A percentile compares a stretch with the other conserved stretches of the same genome.
phyloP scores from a whole-genome alignment of 2,113 vertebrate species.

The Tretioscincus oriximinensis region DNA sequence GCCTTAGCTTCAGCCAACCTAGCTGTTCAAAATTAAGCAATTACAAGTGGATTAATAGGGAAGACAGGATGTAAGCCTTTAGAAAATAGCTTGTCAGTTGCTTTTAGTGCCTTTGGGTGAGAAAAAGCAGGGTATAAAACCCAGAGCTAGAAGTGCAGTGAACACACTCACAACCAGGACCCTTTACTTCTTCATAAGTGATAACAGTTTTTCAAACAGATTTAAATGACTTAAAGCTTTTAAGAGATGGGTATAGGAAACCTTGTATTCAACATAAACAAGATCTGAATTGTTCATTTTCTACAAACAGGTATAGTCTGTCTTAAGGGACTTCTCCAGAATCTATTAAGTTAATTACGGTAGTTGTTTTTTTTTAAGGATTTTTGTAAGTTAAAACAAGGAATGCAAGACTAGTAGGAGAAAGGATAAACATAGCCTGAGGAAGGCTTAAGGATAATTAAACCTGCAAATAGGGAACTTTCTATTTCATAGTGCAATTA shows the following conservation, averaged over 20 bases:
- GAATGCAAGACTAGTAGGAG: neutral
- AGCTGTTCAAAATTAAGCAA: too few species aligned
- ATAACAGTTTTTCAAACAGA: neutral
- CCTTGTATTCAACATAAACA: neutral
- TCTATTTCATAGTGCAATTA: neutral
- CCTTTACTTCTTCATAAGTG: neutral
- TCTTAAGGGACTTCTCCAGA: constrained; percentile 11
- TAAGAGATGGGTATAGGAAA: neutral
- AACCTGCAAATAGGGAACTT: neutral
- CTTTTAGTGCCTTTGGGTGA: too few species aligned
- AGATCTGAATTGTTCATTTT: neutral
- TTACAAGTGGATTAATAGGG: too few species aligned
- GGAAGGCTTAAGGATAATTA: neutral
- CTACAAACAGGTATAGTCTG: neutral
- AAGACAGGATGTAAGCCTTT: too few species aligned
- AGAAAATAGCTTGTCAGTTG: too few species aligned
- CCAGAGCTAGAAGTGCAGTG: neutral
- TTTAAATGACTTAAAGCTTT: constrained; percentile 11
- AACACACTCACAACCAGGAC: neutral
- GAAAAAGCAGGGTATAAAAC: too few species aligned
- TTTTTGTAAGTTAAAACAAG: neutral
- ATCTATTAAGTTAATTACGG: neutral
- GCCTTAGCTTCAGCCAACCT: too few species aligned
- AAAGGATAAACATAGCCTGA: neutral
- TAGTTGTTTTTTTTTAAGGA: constrained; percentile 8